A percentile compares a stretch with the other conserved stretches of the same genome.
Evolutionary conservation across 2,797 vertebrate genomes (phyloP).

Genomic region (Poecile montanus): DNA sequence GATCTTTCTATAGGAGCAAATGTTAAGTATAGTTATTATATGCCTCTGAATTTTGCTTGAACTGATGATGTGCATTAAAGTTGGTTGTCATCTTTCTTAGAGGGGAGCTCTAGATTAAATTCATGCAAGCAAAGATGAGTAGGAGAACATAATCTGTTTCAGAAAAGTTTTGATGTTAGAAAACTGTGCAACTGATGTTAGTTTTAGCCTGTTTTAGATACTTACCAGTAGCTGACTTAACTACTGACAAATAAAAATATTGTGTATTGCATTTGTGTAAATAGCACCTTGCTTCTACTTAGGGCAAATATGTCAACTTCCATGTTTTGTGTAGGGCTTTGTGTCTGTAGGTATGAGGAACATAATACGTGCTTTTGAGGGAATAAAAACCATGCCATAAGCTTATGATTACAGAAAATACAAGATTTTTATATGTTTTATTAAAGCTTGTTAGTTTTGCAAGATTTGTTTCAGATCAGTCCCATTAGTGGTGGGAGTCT

Average conservation of each 20-base stretch:
- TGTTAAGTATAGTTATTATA: neutral
- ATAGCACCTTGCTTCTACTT: neutral
- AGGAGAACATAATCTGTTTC: neutral
- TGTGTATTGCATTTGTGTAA: neutral
- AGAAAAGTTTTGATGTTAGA: neutral
- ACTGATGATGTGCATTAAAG: neutral
- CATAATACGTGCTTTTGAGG: fast-evolving
- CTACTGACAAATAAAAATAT: neutral
- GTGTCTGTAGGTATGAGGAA: neutral
- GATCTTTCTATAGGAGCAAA: neutral
- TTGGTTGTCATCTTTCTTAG: neutral
- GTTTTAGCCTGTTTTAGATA: neutral
- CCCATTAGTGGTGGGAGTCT: neutral
- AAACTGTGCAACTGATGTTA: neutral
- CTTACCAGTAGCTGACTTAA: neutral
- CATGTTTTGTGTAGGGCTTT: neutral
- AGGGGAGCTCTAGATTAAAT: neutral
- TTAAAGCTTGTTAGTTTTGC: neutral
- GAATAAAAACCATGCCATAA: neutral
- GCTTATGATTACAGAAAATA: neutral
- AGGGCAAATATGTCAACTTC: neutral
- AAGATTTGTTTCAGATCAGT: neutral
- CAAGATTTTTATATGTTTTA: neutral
- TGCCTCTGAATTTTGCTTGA: neutral
- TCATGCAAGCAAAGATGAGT: neutral